Percentiles rank a stretch among this genome's conserved stretches.
These are phyloP conservation scores for Orchesella cincta DNA, from an alignment of 1,140 invertebrate species.

Conservation along the genomic window DNA sequence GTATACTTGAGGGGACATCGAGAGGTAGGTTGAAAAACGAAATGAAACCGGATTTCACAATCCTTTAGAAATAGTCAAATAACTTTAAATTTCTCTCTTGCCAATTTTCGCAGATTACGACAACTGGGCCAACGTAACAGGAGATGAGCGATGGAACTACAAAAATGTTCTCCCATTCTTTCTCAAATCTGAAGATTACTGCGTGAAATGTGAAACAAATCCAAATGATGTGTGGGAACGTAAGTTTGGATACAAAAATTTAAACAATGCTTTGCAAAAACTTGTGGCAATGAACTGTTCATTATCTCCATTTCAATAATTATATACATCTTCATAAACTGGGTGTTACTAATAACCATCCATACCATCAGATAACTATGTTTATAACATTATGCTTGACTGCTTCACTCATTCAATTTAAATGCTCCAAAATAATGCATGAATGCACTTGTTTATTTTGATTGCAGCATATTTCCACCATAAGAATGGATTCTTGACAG, in stretches of 20 bases:
- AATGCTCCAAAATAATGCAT: no score
- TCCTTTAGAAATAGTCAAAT: not conserved
- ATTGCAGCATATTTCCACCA: slow-evolving; percentile 45
- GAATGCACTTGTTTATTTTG: no score
- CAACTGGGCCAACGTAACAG: slow-evolving; percentile 49
- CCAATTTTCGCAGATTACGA: slow-evolving; percentile 18
- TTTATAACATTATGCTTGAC: no score
- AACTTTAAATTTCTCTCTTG: not conserved
- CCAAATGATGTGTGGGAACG: slow-evolving; percentile 45
- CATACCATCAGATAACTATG: no score
- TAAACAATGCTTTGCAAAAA: no score
- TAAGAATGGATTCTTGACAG: slow-evolving; percentile 40
- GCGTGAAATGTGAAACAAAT: slow-evolving; percentile 46
- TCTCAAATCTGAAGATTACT: slow-evolving; percentile 57
- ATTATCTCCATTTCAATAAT: no score
- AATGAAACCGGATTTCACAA: not conserved
- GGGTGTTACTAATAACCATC: no score
- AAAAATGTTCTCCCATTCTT: slow-evolving; percentile 63
- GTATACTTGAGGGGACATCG: slow-evolving; percentile 63
- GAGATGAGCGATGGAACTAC: slow-evolving; percentile 57
- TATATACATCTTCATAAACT: no score
- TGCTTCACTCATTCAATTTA: no score
- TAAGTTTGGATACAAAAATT: no score
- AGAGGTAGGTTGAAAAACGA: slow-evolving; percentile 59
- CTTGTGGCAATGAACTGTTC: no score